Base-by-base conservation (phyloP, 2,888 invertebrate species). In the Epistrophe grossulariae region DNA sequence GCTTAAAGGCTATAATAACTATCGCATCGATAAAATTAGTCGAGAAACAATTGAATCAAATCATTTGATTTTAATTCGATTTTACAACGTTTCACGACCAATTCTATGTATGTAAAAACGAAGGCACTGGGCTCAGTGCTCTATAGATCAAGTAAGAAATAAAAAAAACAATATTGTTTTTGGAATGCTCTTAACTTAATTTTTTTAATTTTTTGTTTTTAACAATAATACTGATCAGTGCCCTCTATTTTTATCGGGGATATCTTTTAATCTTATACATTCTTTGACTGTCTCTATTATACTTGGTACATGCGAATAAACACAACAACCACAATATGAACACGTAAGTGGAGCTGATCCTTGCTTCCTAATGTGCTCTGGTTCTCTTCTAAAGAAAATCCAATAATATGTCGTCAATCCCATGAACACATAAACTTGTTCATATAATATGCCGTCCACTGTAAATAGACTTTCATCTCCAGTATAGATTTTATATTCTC, bases 401-500 rank as follows among this genome's bases (percentile, higher is more conserved):
- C 68, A 68, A 15, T 68, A 38, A 6, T 28, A 50, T 19, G 68
- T 68, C 1, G 17, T 50, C 15, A 68, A 35, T 50, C 68, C 68
- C 17, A 68, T 35, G 15, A 68, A 19, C 0, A 68, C 50, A 35
- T 68, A 68, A 1, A 50, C 68, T 38, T 68, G 68, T 50, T 50
- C 50, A 17, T 68, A 68, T 38, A 35, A 38, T 38, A 50, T 9
- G 0, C 68, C 68, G n/a, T 68, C 68, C 5, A 68, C 38, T 15
- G 15, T 68, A 24, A 68, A 68, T 8, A 50, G 35, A 8, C 50
- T 50, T 38, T 68, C 68, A 19, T 68, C 68, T 9, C 68, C 68
- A 35, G 13, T 50, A 7, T 68, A 50, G 19, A 68, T 50, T 50
- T 68, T 68, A 38, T 35, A 68, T 50, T 68, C 68, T 13, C 68